Base-by-base conservation (phyloP, 1,140 invertebrate species). In the Neotoxoptera formosana region DNA sequence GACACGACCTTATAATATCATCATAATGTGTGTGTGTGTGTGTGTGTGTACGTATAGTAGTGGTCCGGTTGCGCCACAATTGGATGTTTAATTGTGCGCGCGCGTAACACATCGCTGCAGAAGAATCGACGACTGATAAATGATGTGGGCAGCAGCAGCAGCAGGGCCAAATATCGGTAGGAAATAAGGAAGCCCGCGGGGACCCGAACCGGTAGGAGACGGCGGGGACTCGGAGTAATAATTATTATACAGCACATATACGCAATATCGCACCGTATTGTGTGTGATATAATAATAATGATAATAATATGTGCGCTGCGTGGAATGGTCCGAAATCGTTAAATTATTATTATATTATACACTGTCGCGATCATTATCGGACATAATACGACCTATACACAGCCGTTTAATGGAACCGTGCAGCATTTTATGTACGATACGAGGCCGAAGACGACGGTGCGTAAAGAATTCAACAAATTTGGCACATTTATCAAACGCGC, bases 381-480 rank as follows among this genome's bases (percentile, higher is more conserved):
- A 34, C 60, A 76, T n/a, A 76, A 76, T 76, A 17, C 30, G 4
- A 1, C n/a, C 60, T 67, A 14, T 30, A 76, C 30, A 34, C 60
- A 7, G 14, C n/a, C 60, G n/a, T 30, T n/a, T 76, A 76, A 76
- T 76, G 60, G 60, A 76, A n/a, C n/a, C 30, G 60, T 76, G 30
- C 30, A 30, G 60, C 9, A 20, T 14, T 47, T 7, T 47, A 48
- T 51, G 41, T 25, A 60, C 23, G 36, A 45, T 41, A 8, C 25
- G 36, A 4, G 87, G 87, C 1, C 34, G 53, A 41, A 41, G 41
- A 60, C 89, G 56, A 90, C 89, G 56, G 89, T 45, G 89, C 89
- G 89, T 90, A 67, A 90, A 90, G 89, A 90, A 90, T 90, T 67
- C 89, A 60, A 90, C 89, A 90, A 90, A 90, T 90, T 90, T 90